These are phyloP conservation scores for Parapsyche elsis DNA, from an alignment of 1,140 invertebrate genomes.

Conservation along the genomic window DNA sequence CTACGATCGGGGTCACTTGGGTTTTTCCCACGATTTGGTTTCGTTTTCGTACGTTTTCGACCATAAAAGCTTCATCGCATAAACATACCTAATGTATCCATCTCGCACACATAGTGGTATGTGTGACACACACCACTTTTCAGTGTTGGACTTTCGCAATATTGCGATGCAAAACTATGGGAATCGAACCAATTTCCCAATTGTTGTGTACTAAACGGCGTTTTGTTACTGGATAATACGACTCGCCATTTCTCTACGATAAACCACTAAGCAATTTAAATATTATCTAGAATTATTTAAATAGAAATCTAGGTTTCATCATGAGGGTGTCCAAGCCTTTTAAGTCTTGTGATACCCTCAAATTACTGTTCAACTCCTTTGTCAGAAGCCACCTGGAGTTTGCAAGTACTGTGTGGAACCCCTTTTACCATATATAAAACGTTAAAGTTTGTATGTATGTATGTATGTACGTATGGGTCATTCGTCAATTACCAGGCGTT, in stretches of 20 bases:
- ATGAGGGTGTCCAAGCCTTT: no score
- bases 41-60: slow-evolving; percentile 42
- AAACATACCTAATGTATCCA: neutral
- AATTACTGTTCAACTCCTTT: no score
- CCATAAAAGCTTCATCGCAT: neutral
- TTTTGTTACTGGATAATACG: neutral
- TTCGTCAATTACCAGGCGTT: no score
- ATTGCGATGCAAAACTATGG: neutral
- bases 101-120: neutral
- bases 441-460: no score
- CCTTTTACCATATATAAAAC: no score
- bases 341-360: no score
- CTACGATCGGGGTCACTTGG: slow-evolving; percentile 16
- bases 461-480: no score
- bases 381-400: no score
- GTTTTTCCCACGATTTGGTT: slow-evolving; percentile 43
- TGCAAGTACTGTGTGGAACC: no score
- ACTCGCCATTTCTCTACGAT: neutral
- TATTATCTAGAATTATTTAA: no score
- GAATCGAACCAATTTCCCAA: slow-evolving; percentile 35
- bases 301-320: no score
- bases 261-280: no score
- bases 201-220: neutral
- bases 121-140: neutral
- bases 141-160: slow-evolving; percentile 22